Evolutionary conservation across 2,797 vertebrate species (phyloP), one percentile per base, ranked within the genome.

Genomic region (Sebastes trivittatus): DNA sequence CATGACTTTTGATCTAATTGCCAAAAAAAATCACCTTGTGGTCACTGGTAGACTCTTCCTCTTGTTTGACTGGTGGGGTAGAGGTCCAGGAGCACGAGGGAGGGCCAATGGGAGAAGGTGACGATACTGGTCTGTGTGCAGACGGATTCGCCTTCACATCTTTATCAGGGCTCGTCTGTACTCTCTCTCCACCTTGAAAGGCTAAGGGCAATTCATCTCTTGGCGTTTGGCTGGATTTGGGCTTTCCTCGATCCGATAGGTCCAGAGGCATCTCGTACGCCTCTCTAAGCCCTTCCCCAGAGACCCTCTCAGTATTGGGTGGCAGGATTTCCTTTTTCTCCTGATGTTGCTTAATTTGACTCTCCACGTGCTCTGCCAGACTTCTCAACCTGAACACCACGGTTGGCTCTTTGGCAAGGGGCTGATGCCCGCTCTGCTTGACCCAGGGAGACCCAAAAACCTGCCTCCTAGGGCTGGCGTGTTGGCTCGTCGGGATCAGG

Each of bases 181-280:
- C 20, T 36, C 18, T 73, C 6, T 81, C 70, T 23, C 25, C 72
- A 16, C 13, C 55, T 38, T 73, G 76, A 65, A 65, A 36, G 29
- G 10, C 22, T 11, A 58, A 10, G 2, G 80, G 62, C 1, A 63
- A 72, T 18, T 87, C 68, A 11, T 70, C 66, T 75, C 25, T 75
- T 6, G 54, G 25, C 0, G 14, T 36, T 14, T 84, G 77, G 55
- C n/a, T 83, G 11, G 82, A 65, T 82, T 94, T 94, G 62, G 86
- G 78, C 77, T 89, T 91, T 4, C 94, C 91, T n/a, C 81, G 74
- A 27, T 94, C 95, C 0, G 96, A 96, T 4, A 96, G 91, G 81
- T 96, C 96, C 67, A 96, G 82, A 36, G 96, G 96, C 13, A 86
- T 77, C 3, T 96, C 95, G 1, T 13, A 76, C 3, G 14, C 32